Evolutionary conservation across 1,140 invertebrate species (phyloP).

Genomic region (Drosophila bocki): DNA sequence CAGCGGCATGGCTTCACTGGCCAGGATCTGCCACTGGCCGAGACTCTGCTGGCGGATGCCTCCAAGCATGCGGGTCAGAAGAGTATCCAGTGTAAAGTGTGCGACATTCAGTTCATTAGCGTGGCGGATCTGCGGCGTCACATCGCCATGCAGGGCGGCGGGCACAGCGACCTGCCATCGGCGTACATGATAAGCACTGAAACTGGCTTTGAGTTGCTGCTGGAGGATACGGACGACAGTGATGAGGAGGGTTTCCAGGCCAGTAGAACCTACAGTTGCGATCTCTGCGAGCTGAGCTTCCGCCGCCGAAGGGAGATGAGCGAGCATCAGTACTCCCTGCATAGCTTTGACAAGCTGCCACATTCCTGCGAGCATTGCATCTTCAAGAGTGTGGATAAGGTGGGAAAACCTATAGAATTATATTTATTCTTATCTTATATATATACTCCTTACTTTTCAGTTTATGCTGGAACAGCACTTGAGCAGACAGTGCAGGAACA

Average conservation of each 20-base stretch:
- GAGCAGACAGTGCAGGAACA: slow-evolving; percentile 55
- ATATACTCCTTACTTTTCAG: background rate
- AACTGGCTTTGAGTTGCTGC: slow-evolving; percentile 61
- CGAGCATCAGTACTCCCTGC: slow-evolving; percentile 69
- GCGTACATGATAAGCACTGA: slow-evolving; percentile 74
- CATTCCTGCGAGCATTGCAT: slow-evolving; percentile 65
- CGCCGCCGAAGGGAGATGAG: slow-evolving; percentile 59
- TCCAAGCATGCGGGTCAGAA: slow-evolving; percentile 65
- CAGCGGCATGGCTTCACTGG: slow-evolving; percentile 68
- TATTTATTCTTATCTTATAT: background rate
- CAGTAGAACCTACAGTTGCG: slow-evolving; percentile 46
- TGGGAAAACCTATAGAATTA: background rate
- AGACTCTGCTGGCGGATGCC: slow-evolving; percentile 62
- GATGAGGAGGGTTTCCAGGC: slow-evolving; percentile 46
- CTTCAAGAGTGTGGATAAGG: slow-evolving; percentile 63
- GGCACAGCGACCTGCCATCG: slow-evolving; percentile 19
- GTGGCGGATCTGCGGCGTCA: slow-evolving; percentile 65
- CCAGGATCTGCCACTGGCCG: slow-evolving; percentile 65
- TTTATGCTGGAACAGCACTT: slow-evolving; percentile 55
- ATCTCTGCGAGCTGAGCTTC: slow-evolving; percentile 60
- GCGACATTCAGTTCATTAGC: slow-evolving; percentile 62
- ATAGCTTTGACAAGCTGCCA: slow-evolving; percentile 68
- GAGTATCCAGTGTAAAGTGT: slow-evolving; percentile 68
- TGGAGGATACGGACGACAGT: slow-evolving; percentile 77
- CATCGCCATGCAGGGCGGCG: slow-evolving; percentile 46